Percentiles rank a stretch among this genome's conserved stretches.
These are phyloP conservation scores for Archips crataeganus DNA, from an alignment of 2,888 invertebrate genomes.

Conservation along the genomic window DNA sequence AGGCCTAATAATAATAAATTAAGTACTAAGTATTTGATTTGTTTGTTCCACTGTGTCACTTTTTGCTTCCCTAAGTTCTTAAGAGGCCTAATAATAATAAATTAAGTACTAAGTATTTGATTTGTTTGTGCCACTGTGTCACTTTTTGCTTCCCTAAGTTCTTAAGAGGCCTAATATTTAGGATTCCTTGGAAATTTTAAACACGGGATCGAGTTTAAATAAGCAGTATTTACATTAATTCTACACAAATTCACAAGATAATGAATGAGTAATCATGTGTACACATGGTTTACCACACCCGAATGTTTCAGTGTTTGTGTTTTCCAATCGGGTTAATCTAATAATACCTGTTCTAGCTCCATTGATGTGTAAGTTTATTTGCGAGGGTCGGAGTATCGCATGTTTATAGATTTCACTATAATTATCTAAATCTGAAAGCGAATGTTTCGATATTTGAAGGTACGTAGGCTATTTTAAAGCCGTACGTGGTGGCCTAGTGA, in stretches of 20 bases:
- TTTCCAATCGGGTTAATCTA: conserved; percentile 30
- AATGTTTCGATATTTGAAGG: background rate
- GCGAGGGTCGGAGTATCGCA: background rate
- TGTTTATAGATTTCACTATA: background rate
- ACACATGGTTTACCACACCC: conserved; percentile 22
- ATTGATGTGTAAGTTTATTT: conserved; percentile 7
- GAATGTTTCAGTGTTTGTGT: conserved; percentile 19
- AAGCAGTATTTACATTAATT: conserved; percentile 25
- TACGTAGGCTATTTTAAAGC: no score
- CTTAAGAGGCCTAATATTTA: background rate
- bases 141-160: background rate
- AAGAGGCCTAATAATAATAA: background rate
- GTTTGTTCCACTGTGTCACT: no score
- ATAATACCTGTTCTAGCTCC: background rate
- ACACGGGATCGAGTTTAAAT: background rate
- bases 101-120: no score
- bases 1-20: no score
- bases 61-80: background rate
- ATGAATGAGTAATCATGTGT: background rate
- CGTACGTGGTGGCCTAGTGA: no score
- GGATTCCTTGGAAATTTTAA: background rate
- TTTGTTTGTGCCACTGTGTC: no score
- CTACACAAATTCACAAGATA: conserved; percentile 21
- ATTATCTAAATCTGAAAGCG: no score
- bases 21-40: no score